A percentile compares a stretch with the other conserved stretches of the same genome.
Conservation (phyloP, 2,797 vertebrate species). For the Onychomys torridus region DNA sequence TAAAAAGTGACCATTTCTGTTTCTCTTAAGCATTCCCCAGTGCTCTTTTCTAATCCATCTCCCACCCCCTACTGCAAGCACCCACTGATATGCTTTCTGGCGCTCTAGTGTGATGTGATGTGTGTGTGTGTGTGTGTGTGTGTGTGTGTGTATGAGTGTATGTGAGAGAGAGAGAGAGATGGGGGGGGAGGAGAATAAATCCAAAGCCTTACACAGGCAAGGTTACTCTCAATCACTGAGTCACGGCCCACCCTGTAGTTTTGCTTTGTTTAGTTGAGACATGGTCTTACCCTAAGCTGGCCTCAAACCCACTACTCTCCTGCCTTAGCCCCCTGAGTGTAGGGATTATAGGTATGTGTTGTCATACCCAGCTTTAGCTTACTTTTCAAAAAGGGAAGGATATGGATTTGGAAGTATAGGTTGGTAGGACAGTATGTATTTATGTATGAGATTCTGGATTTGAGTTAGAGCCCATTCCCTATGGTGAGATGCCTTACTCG, state of each 20-base stretch:
- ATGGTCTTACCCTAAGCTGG: not conserved
- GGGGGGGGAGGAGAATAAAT: not conserved
- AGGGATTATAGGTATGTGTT: not conserved
- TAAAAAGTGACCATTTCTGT: not conserved
- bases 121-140: not conserved
- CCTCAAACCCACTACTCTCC: not conserved
- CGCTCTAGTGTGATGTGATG: not conserved
- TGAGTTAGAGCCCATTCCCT: no score
- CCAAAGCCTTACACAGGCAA: not conserved
- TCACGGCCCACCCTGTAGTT: not conserved
- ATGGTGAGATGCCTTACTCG: no score
- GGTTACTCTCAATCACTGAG: not conserved
- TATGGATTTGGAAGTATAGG: not conserved
- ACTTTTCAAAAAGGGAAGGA: not conserved
- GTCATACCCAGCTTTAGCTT: not conserved
- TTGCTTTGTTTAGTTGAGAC: not conserved
- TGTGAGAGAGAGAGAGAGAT: not conserved
- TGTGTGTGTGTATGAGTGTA: not conserved
- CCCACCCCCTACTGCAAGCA: accelerated
- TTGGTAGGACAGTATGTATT: not conserved
- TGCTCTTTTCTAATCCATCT: not conserved
- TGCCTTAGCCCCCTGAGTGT: not conserved
- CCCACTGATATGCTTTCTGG: not conserved
- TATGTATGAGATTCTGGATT: not conserved
- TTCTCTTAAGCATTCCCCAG: not conserved